Percentiles rank a stretch among this genome's conserved stretches.
These are phyloP conservation scores for Crematogaster levior DNA, from an alignment of 2,888 invertebrate genomes.

Conservation along the genomic window DNA sequence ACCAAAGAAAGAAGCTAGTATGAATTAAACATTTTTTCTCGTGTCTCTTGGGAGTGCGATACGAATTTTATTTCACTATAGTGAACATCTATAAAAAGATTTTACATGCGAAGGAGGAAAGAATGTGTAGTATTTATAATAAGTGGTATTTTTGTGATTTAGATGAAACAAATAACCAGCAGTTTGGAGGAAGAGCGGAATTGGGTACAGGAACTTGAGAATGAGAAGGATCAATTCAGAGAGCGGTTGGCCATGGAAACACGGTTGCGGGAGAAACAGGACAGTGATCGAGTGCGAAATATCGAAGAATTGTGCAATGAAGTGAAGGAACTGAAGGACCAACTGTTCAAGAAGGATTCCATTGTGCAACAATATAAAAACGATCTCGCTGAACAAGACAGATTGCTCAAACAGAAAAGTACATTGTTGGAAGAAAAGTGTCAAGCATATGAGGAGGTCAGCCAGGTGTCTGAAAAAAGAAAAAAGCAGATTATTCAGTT, in stretches of 20 bases:
- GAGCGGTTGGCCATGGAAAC: constrained; percentile 79
- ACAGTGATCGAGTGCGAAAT: constrained; percentile 75
- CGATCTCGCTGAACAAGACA: constrained; percentile 80
- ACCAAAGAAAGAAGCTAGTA: background rate
- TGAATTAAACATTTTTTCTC: background rate
- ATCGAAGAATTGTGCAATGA: constrained; percentile 78
- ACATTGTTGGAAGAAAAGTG: constrained; percentile 79
- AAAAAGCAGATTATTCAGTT: constrained; percentile 86
- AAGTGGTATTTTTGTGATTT: constrained; percentile 6
- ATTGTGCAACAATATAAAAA: constrained; percentile 79
- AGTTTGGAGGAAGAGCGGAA: constrained; percentile 82
- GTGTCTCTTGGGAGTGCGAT: background rate
- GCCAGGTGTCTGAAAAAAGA: constrained; percentile 83
- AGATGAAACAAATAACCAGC: constrained; percentile 81
- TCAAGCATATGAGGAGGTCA: constrained; percentile 79
- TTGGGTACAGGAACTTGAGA: constrained; percentile 83
- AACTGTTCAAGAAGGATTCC: constrained; percentile 82
- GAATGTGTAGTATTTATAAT: background rate
- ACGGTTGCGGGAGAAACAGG: constrained; percentile 75
- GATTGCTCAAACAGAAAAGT: constrained; percentile 80
- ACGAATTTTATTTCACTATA: background rate
- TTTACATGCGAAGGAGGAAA: background rate
- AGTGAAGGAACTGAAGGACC: constrained; percentile 80
- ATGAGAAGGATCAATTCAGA: constrained; percentile 80
- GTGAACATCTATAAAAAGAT: background rate